Evolutionary conservation across 2,888 invertebrate species (phyloP), one percentile per base, ranked within the genome.

Genomic region (Platynereis dumerilii): DNA sequence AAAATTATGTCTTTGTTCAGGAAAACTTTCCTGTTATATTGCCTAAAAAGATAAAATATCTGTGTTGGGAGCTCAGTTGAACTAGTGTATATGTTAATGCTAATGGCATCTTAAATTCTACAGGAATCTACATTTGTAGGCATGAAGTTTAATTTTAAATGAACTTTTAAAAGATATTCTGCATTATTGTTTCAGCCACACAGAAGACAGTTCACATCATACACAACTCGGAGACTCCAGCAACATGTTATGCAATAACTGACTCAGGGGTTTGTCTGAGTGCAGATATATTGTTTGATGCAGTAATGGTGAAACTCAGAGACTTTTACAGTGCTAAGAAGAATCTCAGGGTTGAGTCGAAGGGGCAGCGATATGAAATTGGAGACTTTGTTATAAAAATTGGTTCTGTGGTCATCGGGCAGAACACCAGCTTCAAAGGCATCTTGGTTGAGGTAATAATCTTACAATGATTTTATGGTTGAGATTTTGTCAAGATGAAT

Each of bases 151-250:
- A n/a, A n/a, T n/a, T n/a, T n/a, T n/a, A n/a, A n/a, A n/a, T n/a
- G n/a, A n/a, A n/a, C n/a, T n/a, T n/a, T n/a, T n/a, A n/a, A n/a
- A n/a, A n/a, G n/a, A n/a, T n/a, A n/a, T n/a, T n/a, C n/a, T n/a
- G n/a, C n/a, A n/a, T n/a, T n/a, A n/a, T 34, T 34, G 34, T 57
- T 57, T 20, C 61, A 70, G 92, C 91, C 2, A 88, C 89, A 56
- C 90, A 91, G 67, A 90, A 92, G 76, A 91, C 92, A 0, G 91
- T 96, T 0, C 94, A 96, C 84, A 91, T 96, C n/a, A 87, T 97
- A 10, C 96, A 96, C 85, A 94, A 96, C 84, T 95, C 94, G 0
- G 96, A 97, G 81, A 93, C 94, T 79, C 96, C 96, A 0, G 95
- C 94, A 0, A 92, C 96, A 0, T 94, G 94, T 1, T 96, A 96